These are phyloP conservation scores for Cyanoliseus patagonus DNA, from an alignment of 2,113 vertebrate genomes.

Conservation along the genomic window DNA sequence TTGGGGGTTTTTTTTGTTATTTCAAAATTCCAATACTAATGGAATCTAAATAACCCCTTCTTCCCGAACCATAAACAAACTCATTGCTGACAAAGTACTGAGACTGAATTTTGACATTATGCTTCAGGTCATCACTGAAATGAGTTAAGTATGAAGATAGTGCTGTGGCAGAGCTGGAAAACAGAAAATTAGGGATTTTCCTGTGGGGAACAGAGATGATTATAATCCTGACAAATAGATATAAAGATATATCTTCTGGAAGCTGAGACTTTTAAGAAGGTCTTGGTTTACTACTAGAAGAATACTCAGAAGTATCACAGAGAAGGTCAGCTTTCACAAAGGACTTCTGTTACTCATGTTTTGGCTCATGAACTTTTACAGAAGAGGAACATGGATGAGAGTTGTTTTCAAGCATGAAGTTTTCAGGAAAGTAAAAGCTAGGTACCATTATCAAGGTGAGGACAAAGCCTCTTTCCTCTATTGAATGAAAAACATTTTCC, in stretches of 20 bases:
- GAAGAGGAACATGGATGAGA: background rate
- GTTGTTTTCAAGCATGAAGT: background rate
- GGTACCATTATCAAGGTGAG: background rate
- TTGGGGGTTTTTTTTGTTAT: background rate
- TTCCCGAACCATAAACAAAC: conserved; percentile 21
- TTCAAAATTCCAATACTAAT: conserved; percentile 34
- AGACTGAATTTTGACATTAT: background rate
- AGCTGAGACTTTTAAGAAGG: background rate
- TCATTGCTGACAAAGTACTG: conserved; percentile 38
- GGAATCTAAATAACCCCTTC: conserved; percentile 42
- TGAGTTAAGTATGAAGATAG: background rate
- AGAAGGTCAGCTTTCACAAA: background rate
- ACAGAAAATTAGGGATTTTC: background rate
- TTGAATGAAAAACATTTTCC: background rate
- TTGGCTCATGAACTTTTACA: background rate
- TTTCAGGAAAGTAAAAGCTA: background rate
- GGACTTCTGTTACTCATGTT: background rate
- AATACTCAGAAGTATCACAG: background rate
- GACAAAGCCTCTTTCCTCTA: background rate
- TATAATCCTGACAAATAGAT: background rate
- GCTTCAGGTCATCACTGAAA: background rate
- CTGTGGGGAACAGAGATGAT: background rate
- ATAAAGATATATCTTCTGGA: background rate
- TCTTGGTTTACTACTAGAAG: background rate
- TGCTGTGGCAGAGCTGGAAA: background rate